Percentiles rank a stretch among this genome's conserved stretches.
phyloP scores from a whole-genome alignment of 1,140 invertebrate genomes.

The Microplitis mediator region DNA sequence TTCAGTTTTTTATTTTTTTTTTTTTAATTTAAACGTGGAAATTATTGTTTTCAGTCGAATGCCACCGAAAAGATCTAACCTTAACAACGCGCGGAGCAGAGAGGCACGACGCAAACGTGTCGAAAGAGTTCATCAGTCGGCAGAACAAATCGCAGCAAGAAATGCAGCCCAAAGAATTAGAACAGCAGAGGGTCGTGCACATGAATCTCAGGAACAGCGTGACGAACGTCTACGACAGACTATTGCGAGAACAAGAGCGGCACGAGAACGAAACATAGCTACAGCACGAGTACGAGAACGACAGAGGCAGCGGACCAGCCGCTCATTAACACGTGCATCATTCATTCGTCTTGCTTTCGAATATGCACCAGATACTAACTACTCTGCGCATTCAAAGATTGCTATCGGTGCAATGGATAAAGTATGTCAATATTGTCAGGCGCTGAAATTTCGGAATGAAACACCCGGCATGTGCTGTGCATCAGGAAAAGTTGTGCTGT shows the following conservation, averaged over 20 bases:
- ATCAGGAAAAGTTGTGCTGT: conserved; percentile 40
- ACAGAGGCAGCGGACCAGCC: background rate
- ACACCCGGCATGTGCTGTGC: conserved; percentile 42
- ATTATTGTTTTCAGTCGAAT: conserved; percentile 32
- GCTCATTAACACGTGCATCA: conserved; percentile 15
- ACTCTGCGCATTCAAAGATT: background rate
- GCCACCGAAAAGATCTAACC: conserved; percentile 42
- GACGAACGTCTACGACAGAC: conserved; percentile 41
- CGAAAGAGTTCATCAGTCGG: conserved; percentile 39
- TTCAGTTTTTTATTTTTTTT: conserved; percentile 2
- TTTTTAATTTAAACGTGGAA: background rate
- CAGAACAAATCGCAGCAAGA: conserved; percentile 42
- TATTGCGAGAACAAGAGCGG: conserved; percentile 42
- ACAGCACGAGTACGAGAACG: conserved; percentile 1
- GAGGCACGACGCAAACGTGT: conserved; percentile 39
- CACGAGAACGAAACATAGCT: conserved; percentile 10
- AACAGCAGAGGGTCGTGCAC: background rate
- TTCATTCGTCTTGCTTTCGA: conserved; percentile 4
- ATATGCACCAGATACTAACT: conserved; percentile 15
- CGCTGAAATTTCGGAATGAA: conserved; percentile 48
- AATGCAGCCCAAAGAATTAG: conserved; percentile 36
- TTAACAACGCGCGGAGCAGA: conserved; percentile 40
- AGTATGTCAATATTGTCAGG: conserved; percentile 48
- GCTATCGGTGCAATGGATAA: conserved; percentile 22
- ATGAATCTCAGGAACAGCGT: conserved; percentile 35